phyloP scores from a whole-genome alignment of 2,113 vertebrate species.

The Mormoops blainvillei region DNA sequence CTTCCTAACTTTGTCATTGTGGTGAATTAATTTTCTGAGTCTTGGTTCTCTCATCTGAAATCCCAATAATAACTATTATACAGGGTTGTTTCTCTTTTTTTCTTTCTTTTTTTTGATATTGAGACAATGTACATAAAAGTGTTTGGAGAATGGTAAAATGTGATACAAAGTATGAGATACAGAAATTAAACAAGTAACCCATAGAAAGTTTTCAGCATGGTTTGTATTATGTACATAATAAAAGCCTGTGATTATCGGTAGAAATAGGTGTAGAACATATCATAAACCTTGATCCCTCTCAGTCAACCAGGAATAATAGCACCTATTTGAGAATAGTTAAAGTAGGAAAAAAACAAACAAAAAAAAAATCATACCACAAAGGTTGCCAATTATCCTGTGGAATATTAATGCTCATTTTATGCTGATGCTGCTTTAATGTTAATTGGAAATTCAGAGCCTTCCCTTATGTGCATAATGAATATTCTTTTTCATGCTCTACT shows the following conservation, averaged over 20 bases:
- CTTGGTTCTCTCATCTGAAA: background rate
- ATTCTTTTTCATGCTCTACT: constrained; percentile 65
- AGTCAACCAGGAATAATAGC: background rate
- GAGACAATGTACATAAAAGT: background rate
- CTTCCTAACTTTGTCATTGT: background rate
- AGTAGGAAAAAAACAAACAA: background rate
- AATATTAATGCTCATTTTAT: constrained; percentile 76
- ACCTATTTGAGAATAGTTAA: background rate
- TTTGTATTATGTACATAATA: background rate
- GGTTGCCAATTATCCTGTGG: constrained; percentile 17
- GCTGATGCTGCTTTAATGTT: constrained; percentile 76
- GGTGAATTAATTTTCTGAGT: background rate
- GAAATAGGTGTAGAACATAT: background rate
- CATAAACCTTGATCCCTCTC: background rate
- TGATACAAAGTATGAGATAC: background rate
- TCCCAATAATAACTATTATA: background rate
- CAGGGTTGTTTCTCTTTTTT: rapidly evolving
- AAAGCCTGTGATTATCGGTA: background rate
- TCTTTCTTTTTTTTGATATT: background rate
- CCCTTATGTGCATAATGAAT: constrained; percentile 73
- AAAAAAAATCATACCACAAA: background rate
- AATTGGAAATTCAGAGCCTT: constrained; percentile 76
- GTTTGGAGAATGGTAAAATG: background rate
- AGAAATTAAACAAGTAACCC: background rate
- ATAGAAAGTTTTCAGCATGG: background rate